Evolutionary conservation across 2,888 invertebrate genomes (phyloP).

Genomic region (Hypercompe scribonia): DNA sequence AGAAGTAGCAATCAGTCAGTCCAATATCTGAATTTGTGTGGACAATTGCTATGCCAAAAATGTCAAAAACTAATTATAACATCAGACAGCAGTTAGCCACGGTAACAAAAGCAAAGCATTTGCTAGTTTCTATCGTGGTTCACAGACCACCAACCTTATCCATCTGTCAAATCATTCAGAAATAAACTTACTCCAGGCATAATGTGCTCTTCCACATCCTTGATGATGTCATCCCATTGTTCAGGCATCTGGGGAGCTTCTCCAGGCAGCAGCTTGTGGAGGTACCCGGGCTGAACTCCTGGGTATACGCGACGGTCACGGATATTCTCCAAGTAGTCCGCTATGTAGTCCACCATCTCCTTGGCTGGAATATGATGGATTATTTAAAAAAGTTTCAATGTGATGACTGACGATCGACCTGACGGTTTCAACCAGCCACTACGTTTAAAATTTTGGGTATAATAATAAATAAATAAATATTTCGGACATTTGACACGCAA

Average conservation of each 20-base stretch:
- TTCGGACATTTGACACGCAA: too few species aligned
- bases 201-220: constrained; percentile 96
- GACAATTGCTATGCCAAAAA: too few species aligned
- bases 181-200: constrained; percentile 96
- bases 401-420: not conserved
- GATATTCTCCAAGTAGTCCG: constrained; percentile 97
- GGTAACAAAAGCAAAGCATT: too few species aligned
- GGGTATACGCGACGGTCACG: constrained; percentile 96
- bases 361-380: constrained; percentile 89
- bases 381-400: not conserved
- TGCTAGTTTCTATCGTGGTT: too few species aligned
- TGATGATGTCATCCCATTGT: constrained; percentile 95
- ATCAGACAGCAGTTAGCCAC: too few species aligned
- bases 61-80: too few species aligned
- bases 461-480: too few species aligned
- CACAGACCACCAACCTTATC: too few species aligned
- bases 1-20: not conserved
- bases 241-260: constrained; percentile 96
- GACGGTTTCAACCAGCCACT: too few species aligned
- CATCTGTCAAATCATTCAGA: too few species aligned
- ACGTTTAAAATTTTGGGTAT: too few species aligned
- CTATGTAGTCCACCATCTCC: constrained; percentile 99
- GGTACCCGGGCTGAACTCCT: constrained; percentile 97
- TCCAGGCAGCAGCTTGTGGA: constrained; percentile 93
- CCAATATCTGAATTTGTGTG: too few species aligned